Conservation (phyloP, 2,113 vertebrate species). For the Otis tarda region DNA sequence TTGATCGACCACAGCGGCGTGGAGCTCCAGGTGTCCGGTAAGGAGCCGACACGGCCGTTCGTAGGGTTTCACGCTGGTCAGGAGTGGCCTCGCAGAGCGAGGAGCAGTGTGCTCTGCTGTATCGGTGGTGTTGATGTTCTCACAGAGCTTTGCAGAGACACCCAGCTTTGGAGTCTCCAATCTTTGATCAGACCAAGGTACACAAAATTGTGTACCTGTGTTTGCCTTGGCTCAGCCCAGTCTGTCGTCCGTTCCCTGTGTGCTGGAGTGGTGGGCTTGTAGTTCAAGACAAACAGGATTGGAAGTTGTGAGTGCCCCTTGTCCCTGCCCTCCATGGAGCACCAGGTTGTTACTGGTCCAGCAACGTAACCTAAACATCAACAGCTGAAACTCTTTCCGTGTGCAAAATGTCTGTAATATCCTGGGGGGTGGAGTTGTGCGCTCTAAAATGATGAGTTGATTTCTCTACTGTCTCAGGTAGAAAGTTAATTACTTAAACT, state of each 20-base stretch:
- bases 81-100: fast-evolving
- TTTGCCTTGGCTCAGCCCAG: background rate
- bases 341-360: background rate
- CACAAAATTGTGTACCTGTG: background rate
- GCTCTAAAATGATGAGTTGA: fast-evolving
- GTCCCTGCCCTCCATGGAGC: background rate
- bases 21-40: constrained; percentile 90
- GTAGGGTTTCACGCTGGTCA: fast-evolving
- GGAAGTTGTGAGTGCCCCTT: background rate
- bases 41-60: fast-evolving
- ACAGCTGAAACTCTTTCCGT: background rate
- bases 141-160: background rate
- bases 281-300: background rate
- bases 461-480: background rate
- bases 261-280: background rate
- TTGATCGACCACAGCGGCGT: constrained; percentile 94
- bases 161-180: background rate
- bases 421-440: background rate
- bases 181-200: background rate
- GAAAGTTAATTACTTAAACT: background rate
- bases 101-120: background rate
- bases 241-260: fast-evolving
- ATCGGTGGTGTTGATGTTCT: background rate
- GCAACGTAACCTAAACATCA: background rate
- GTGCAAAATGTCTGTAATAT: background rate